phyloP scores from a whole-genome alignment of 2,888 invertebrate species.

The Drosophila nigricruria region DNA sequence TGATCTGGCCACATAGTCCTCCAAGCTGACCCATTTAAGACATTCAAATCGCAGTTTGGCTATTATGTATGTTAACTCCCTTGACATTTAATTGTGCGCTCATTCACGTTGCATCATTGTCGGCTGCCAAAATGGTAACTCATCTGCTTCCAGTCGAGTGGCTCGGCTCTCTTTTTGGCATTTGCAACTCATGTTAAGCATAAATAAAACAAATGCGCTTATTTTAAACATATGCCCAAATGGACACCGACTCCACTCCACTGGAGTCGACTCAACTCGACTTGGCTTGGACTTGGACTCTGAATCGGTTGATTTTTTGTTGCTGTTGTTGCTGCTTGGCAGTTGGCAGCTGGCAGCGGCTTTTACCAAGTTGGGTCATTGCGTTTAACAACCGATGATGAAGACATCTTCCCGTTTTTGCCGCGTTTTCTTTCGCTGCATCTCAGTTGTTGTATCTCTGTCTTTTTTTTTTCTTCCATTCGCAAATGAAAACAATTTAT shows the following conservation, averaged over 20 bases:
- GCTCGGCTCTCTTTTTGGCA: conserved; percentile 71
- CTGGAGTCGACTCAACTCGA: not conserved
- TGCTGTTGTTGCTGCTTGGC: conserved; percentile 22
- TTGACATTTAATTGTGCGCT: conserved; percentile 30
- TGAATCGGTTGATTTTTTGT: conserved; percentile 26
- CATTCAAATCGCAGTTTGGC: not conserved
- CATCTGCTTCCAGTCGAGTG: conserved; percentile 36
- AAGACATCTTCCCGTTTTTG: conserved; percentile 77
- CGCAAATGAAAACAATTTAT: conserved; percentile 69
- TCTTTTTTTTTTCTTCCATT: conserved; percentile 30
- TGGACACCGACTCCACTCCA: conserved; percentile 15
- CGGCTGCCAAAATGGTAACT: conserved; percentile 49
- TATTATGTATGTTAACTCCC: conserved; percentile 2
- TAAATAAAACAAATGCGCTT: conserved; percentile 78
- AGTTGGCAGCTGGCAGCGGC: conserved; percentile 51
- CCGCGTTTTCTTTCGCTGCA: conserved; percentile 27
- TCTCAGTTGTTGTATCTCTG: conserved; percentile 17
- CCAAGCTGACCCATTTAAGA: conserved; percentile 5
- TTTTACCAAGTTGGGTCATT: conserved; percentile 73
- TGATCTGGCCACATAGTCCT: not conserved
- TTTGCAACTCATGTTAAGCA: conserved; percentile 82
- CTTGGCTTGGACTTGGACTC: not conserved
- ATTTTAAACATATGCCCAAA: conserved; percentile 71
- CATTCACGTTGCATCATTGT: conserved; percentile 21
- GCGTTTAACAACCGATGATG: conserved; percentile 68